Evolutionary conservation across 2,888 invertebrate species (phyloP), one percentile per base, ranked within the genome.

Genomic region (Petrolisthes cinctipes): DNA sequence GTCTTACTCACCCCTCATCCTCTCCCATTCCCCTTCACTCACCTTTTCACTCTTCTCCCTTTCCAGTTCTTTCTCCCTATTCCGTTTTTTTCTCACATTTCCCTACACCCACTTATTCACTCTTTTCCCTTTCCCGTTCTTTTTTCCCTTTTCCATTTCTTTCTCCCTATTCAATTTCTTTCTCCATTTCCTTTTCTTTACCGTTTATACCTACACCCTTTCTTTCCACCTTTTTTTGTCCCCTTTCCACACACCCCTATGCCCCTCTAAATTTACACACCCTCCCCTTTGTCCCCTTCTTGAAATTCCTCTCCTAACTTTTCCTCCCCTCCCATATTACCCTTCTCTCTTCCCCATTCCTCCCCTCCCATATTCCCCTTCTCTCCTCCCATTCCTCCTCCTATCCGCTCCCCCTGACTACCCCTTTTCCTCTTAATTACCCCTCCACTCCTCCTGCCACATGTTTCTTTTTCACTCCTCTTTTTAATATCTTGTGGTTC

Each of bases 381-480:
- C 20, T 20, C 56, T 20, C 23, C 56, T 56, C 20, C 20, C 79
- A 56, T 56, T 5, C 23, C 20, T 54, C 53, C 61, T 20, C 68
- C 66, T 23, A 76, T 53, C 66, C 56, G n/a, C 68, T 82, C 37
- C 57, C 82, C 54, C 6, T 79, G 11, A n/a, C 79, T 66, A 20
- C 5, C 17, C 78, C 61, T 23, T 61, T 57, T 61, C 75, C 37
- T 37, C 37, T 37, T 37, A 37, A 37, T 37, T 37, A 37, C 37
- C 51, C 82, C 68, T 53, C 56, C 82, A 53, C 66, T 57, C 83
- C 17, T 56, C 61, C 57, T 73, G 0, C n/a, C 37, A 11, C 4
- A 6, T 73, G 11, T 57, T 61, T 71, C 37, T 37, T 76, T 68
- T 82, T 71, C 66, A 66, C 68, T 51, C 82, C 83, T 56, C 9